A percentile compares a stretch with the other conserved stretches of the same genome.
Evolutionary conservation across 2,113 vertebrate species (phyloP).

Genomic region (Murina feae): DNA sequence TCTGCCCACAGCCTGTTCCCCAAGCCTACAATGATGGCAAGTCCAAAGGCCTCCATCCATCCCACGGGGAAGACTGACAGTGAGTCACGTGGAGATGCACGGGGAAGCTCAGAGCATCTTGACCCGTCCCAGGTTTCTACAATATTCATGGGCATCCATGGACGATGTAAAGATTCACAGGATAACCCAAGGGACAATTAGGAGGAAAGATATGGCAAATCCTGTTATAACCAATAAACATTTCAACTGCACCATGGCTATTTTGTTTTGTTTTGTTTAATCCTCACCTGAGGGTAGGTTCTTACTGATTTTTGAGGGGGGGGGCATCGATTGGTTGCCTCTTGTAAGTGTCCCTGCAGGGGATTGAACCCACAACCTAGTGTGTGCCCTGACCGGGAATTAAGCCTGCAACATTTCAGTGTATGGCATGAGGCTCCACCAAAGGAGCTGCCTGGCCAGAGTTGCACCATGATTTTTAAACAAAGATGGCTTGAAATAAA

Average conservation of each 20-base stretch:
- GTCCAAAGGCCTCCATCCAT: background rate
- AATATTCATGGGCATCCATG: background rate
- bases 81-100: background rate
- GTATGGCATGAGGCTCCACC: too few relatives aligned
- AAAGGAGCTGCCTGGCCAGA: too few relatives aligned
- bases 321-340: too few relatives aligned
- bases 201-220: background rate
- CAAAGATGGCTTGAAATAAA: background rate
- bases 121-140: background rate
- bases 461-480: background rate
- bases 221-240: background rate
- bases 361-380: too few relatives aligned
- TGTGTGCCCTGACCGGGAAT: too few relatives aligned
- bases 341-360: too few relatives aligned
- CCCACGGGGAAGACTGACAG: background rate
- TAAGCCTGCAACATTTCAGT: too few relatives aligned
- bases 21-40: background rate
- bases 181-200: background rate
- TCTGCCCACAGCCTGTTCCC: background rate
- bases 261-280: too few relatives aligned
- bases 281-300: too few relatives aligned
- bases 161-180: background rate
- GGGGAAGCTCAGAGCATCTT: background rate
- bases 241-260: background rate
- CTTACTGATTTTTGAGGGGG: too few relatives aligned